phyloP scores from a whole-genome alignment of 1,140 invertebrate genomes.

The Caenorhabditis remanei region DNA sequence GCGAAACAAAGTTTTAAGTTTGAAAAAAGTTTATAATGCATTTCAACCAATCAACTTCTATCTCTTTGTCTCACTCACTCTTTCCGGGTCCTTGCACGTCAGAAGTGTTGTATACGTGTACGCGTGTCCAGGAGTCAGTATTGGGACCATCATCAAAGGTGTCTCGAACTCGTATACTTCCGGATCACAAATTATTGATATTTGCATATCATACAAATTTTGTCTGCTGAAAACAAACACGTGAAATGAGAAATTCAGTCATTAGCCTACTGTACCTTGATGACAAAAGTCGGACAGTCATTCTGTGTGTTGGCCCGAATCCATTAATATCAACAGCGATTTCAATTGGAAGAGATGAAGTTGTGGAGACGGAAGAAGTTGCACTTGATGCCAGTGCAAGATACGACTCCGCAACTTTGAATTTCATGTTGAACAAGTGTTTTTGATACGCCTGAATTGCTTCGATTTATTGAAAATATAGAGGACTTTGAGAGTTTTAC shows the following conservation, averaged over 20 bases:
- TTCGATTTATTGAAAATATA: background rate
- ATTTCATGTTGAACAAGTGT: slow-evolving; percentile 12
- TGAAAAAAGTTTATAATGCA: no score
- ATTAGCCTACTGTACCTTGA: background rate
- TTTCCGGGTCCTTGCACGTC: slow-evolving; percentile 26
- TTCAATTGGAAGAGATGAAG: slow-evolving; percentile 19
- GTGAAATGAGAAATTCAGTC: background rate
- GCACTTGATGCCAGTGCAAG: background rate
- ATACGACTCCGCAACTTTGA: background rate
- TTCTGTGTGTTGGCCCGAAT: slow-evolving; percentile 19
- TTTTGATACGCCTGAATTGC: slow-evolving; percentile 26
- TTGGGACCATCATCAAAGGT: background rate
- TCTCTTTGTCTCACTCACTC: background rate
- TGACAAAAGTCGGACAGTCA: slow-evolving; percentile 14
- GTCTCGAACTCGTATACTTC: slow-evolving; percentile 1
- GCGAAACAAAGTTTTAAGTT: background rate
- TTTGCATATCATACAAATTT: slow-evolving; percentile 1
- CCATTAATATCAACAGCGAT: slow-evolving; percentile 52
- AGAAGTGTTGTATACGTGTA: slow-evolving; percentile 19
- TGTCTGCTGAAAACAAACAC: slow-evolving; percentile 13
- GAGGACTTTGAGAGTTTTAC: background rate
- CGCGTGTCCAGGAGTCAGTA: background rate
- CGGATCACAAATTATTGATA: slow-evolving; percentile 2
- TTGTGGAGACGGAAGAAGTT: background rate
- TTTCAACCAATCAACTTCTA: background rate